Evolutionary conservation across 2,113 vertebrate genomes (phyloP).

Genomic region (Aramus guarauna): DNA sequence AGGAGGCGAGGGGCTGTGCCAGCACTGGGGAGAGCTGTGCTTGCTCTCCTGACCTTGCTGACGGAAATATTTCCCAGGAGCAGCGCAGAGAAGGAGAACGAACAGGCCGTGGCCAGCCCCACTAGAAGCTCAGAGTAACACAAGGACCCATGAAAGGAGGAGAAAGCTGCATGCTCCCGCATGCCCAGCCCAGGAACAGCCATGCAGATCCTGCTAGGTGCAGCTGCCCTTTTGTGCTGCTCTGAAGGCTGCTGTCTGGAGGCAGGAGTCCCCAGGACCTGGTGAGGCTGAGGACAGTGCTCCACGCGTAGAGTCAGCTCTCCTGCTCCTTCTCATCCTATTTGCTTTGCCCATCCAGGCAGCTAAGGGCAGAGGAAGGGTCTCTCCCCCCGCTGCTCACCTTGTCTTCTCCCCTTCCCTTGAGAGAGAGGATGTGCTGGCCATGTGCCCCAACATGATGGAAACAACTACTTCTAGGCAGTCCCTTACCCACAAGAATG

Average conservation of each 20-base stretch:
- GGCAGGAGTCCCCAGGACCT: neutral
- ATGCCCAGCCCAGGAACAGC: neutral
- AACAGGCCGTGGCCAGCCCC: neutral
- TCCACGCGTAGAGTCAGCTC: neutral
- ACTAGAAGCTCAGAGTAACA: fast-evolving
- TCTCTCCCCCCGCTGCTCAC: neutral
- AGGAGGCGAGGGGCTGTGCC: neutral
- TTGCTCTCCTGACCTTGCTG: neutral
- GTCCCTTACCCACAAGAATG: neutral
- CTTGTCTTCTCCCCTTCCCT: no score
- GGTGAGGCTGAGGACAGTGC: neutral
- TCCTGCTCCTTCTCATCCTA: neutral
- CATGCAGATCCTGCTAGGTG: neutral
- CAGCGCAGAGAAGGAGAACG: neutral
- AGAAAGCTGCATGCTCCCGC: neutral
- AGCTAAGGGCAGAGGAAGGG: neutral
- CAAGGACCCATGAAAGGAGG: neutral
- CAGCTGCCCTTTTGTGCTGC: neutral
- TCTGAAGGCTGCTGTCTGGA: neutral
- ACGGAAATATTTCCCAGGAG: neutral
- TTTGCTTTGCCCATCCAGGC: neutral
- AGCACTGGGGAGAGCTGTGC: neutral
- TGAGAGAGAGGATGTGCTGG: neutral
- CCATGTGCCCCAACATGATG: fast-evolving
- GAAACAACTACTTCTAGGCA: neutral